A percentile compares a stretch with the other conserved stretches of the same genome.
Evolutionary conservation across 2,113 vertebrate species (phyloP).

Genomic region (Menura novaehollandiae): DNA sequence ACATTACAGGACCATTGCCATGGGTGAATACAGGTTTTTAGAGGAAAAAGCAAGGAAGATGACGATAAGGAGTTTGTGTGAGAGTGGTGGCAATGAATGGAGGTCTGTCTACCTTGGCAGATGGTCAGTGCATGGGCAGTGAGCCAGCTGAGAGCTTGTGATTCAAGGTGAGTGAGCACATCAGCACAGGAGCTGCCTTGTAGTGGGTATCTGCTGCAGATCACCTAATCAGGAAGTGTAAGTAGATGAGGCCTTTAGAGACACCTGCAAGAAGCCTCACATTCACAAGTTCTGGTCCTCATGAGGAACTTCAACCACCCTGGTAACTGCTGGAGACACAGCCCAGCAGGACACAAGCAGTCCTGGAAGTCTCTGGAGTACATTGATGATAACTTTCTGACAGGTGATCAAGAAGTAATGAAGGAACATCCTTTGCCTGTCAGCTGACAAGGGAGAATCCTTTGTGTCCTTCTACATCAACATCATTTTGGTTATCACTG

Average conservation of each 20-base stretch:
- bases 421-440: not conserved
- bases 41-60: not conserved
- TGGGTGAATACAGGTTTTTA: not conserved
- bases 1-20: rapidly evolving
- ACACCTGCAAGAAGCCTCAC: not conserved
- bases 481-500: not conserved
- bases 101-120: not conserved
- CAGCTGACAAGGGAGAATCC: not conserved
- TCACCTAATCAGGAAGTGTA: not conserved
- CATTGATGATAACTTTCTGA: not conserved
- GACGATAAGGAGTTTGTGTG: not conserved
- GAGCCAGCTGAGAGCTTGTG: not conserved
- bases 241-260: not conserved
- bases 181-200: rapidly evolving
- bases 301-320: not conserved
- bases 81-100: not conserved
- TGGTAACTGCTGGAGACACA: not conserved
- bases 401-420: not conserved
- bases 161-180: not conserved
- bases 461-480: not conserved
- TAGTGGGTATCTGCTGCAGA: not conserved
- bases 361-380: not conserved
- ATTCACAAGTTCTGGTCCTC: not conserved
- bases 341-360: not conserved
- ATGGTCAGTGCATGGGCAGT: rapidly evolving